These are phyloP conservation scores for Drosophila nigrodunni DNA, from an alignment of 1,140 invertebrate genomes.

Conservation along the genomic window DNA sequence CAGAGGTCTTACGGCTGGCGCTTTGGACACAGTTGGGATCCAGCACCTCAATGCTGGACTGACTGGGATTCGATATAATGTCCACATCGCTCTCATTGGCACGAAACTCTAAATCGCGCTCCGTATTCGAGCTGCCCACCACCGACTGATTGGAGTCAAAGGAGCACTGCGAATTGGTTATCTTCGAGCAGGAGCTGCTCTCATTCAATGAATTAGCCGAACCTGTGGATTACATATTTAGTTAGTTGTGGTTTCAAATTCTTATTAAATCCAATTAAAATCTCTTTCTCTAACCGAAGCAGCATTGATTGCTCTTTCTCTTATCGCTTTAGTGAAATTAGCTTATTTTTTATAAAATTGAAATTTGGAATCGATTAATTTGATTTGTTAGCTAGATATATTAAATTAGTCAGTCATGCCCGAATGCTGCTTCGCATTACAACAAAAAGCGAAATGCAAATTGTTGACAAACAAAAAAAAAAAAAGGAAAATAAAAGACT, in stretches of 20 bases:
- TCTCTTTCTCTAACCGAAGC: slow-evolving; percentile 62
- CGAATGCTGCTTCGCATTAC: slow-evolving; percentile 71
- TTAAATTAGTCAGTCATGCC: slow-evolving; percentile 30
- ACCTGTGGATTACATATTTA: slow-evolving; percentile 51
- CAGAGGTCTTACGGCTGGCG: slow-evolving; percentile 78
- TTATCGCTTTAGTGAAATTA: slow-evolving; percentile 25
- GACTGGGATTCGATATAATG: slow-evolving; percentile 88
- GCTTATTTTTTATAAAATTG: not conserved
- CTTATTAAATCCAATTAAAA: not conserved
- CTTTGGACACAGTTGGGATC: slow-evolving; percentile 85
- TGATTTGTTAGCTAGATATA: slow-evolving; percentile 21
- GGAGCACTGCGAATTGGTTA: slow-evolving; percentile 79
- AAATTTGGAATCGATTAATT: slow-evolving; percentile 33
- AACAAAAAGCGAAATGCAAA: slow-evolving; percentile 54
- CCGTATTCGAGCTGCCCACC: slow-evolving; percentile 82
- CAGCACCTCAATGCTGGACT: slow-evolving; percentile 88
- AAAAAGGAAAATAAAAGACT: slow-evolving; percentile 23
- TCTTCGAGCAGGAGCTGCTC: slow-evolving; percentile 82
- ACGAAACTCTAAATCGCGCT: slow-evolving; percentile 76
- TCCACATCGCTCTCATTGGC: slow-evolving; percentile 87
- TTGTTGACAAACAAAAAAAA: slow-evolving; percentile 34
- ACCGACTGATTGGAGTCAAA: slow-evolving; percentile 83
- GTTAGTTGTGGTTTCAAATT: slow-evolving; percentile 7
- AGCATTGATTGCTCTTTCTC: slow-evolving; percentile 53
- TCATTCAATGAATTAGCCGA: slow-evolving; percentile 84